These are phyloP conservation scores for Lasioglossum morio DNA, from an alignment of 2,888 invertebrate genomes.

Conservation along the genomic window DNA sequence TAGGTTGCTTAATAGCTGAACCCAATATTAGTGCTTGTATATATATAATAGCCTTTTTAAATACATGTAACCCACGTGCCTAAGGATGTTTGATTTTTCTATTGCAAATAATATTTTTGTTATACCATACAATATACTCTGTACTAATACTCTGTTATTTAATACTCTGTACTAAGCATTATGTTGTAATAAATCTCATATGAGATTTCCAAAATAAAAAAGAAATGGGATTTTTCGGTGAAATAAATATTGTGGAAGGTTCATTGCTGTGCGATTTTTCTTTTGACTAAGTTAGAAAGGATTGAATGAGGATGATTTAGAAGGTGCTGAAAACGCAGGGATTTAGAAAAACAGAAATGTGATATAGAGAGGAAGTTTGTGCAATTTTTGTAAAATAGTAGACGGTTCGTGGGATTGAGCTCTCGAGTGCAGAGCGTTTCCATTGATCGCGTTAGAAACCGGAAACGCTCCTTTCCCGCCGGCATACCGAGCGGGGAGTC, in stretches of 20 bases:
- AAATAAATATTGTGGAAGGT: neutral
- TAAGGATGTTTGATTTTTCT: too few relatives aligned
- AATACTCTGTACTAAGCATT: too few relatives aligned
- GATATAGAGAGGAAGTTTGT: neutral
- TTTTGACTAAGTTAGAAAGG: neutral
- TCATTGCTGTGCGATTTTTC: neutral
- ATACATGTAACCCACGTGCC: too few relatives aligned
- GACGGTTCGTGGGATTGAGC: neutral
- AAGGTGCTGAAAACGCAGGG: neutral
- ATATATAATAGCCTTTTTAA: too few relatives aligned
- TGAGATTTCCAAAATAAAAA: too few relatives aligned
- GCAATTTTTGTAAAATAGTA: neutral
- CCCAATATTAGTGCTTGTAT: too few relatives aligned
- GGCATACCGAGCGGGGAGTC: neutral
- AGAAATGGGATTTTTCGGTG: neutral
- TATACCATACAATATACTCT: too few relatives aligned
- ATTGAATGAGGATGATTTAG: neutral
- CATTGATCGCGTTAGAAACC: conserved; percentile 8
- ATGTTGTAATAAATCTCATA: too few relatives aligned
- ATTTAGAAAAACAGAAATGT: neutral
- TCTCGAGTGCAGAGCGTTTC: neutral
- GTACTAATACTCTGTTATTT: too few relatives aligned
- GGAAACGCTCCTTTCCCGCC: neutral
- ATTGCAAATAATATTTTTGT: too few relatives aligned
- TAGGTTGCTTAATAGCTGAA: too few relatives aligned